Base-by-base conservation (phyloP, 2,113 vertebrate genomes). In the Nothoprocta pentlandii region DNA sequence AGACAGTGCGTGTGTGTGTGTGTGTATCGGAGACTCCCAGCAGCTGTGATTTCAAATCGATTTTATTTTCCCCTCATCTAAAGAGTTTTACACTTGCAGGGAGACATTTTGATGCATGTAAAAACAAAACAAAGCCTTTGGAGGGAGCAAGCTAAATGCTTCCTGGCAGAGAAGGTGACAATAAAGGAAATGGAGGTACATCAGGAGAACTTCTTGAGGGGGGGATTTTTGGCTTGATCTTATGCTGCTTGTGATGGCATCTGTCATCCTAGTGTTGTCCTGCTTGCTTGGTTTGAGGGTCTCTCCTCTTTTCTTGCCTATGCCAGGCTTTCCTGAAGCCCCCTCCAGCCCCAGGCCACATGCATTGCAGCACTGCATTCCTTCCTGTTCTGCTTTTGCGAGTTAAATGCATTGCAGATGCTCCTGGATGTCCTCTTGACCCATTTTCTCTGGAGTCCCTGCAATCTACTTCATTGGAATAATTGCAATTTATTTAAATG, bases 401-500 rank as follows among this genome's bases (percentile, higher is more conserved):
- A 71, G 74, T 89, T 90, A 87, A 89, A 92, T 26, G 87, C 71
- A 39, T 19, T 61, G 36, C 92, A 87, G 86, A 85, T 77, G 87
- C 77, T 94, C 74, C 80, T 92, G 95, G 92, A 93, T 3, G 0
- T 77, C 23, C 83, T 91, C 80, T 94, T 94, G 85, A 87, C 91
- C 92, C 78, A 21, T 74, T 92, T 88, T 64, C 92, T 94, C 90
- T 26, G 74, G 84, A 92, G 89, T 26, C 39, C n/a, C 76, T 14
- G 75, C 95, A 94, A 87, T 92, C 92, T 89, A 90, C 94, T 95
- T 95, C 88, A 86, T 96, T 17, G 0, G 89, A 92, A 95, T 96
- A 95, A 97, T 96, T 96, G 86, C 92, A 92, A 93, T 96, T 94
- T 96, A 96, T 96, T 97, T 96, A 96, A 97, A 97, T 97, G 96